These are phyloP conservation scores for Microcebus murinus DNA, from an alignment of 2,113 vertebrate genomes.

Conservation along the genomic window DNA sequence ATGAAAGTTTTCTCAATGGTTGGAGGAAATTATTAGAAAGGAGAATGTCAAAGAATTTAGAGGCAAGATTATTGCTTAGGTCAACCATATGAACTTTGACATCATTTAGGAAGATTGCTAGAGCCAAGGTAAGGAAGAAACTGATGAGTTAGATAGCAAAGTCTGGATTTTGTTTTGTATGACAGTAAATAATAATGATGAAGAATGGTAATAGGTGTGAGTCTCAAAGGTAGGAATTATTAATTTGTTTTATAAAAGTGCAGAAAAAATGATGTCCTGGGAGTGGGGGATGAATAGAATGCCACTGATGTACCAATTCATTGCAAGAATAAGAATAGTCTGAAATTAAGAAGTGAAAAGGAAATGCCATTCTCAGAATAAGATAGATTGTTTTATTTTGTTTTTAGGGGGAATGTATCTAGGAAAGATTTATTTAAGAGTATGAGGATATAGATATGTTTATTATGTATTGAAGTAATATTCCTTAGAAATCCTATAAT, in stretches of 20 bases:
- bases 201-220: neutral
- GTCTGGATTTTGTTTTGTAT: too few species aligned
- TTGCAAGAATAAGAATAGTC: neutral
- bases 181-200: neutral
- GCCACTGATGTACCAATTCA: neutral
- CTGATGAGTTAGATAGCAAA: neutral
- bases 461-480: neutral
- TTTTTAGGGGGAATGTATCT: neutral
- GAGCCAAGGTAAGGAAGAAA: neutral
- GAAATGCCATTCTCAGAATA: neutral
- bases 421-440: neutral
- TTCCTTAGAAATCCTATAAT: neutral
- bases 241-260: neutral
- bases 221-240: neutral
- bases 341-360: neutral
- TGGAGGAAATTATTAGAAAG: neutral
- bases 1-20: neutral
- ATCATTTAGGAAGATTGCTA: neutral
- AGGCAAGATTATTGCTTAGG: neutral
- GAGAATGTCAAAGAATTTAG: neutral
- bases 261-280: neutral
- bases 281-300: neutral
- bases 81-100: neutral
- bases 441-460: neutral
- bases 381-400: too few species aligned